These are phyloP conservation scores for Ptiloglossa arizonensis DNA, from an alignment of 1,140 invertebrate species.

Conservation along the genomic window DNA sequence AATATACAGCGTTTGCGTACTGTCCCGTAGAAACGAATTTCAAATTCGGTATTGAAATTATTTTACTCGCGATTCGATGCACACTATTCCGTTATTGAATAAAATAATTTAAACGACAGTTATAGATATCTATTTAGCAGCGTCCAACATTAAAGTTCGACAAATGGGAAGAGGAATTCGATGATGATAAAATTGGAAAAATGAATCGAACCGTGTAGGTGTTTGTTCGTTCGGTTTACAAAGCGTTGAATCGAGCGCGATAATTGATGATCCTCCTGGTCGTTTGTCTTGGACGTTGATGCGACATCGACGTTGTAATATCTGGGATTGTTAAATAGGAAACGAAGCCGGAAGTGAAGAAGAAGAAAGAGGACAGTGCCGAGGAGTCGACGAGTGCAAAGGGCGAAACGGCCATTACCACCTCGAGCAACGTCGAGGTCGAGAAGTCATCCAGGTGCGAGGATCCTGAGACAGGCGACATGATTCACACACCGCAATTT, in stretches of 20 bases:
- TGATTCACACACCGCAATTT: constrained; percentile 87
- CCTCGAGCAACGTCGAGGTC: constrained; percentile 68
- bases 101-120: too few species aligned
- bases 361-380: constrained; percentile 64
- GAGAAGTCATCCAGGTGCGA: constrained; percentile 73
- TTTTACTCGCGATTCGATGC: too few species aligned
- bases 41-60: too few species aligned
- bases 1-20: too few species aligned
- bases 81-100: too few species aligned
- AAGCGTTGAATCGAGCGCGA: neutral
- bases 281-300: neutral
- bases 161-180: too few species aligned
- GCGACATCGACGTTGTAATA: constrained; percentile 8
- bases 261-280: neutral
- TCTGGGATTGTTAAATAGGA: constrained; percentile 44
- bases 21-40: too few species aligned
- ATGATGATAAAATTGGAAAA: too few species aligned
- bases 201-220: neutral
- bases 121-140: too few species aligned
- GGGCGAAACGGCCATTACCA: constrained; percentile 55
- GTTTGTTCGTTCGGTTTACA: neutral
- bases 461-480: constrained; percentile 82
- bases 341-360: constrained; percentile 72
- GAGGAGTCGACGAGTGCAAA: constrained; percentile 68
- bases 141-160: too few species aligned